Conservation (phyloP, 2,113 vertebrate genomes). For the Poeciliopsis turrubarensis region DNA sequence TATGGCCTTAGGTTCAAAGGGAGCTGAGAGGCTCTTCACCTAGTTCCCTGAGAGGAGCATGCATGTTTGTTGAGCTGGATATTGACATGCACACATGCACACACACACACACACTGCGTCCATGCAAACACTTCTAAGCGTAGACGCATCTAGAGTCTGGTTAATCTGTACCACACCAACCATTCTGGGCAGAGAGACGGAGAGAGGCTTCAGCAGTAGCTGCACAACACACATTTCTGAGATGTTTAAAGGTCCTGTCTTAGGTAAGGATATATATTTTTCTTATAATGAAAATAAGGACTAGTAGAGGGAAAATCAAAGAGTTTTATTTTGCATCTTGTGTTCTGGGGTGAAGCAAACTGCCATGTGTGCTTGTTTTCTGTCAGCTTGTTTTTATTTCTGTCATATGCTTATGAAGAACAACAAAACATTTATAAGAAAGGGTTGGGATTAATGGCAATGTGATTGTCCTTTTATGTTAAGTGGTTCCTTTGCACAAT, state of each 20-base stretch:
- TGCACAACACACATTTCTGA: conserved; percentile 70
- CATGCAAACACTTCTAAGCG: conserved; percentile 42
- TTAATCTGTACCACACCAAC: conserved; percentile 77
- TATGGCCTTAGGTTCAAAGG: conserved; percentile 74
- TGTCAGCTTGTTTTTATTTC: conserved; percentile 44
- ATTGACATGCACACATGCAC: conserved; percentile 43
- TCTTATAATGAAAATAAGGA: conserved; percentile 30
- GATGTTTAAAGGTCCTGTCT: conserved; percentile 50
- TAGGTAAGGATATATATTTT: conserved; percentile 37
- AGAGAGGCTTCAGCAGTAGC: conserved; percentile 62
- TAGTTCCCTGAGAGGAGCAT: conserved; percentile 67
- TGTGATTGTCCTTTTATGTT: neutral
- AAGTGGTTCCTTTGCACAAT: neutral
- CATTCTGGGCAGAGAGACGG: conserved; percentile 38
- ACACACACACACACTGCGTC: conserved; percentile 8
- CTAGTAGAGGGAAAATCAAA: neutral
- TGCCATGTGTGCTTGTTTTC: conserved; percentile 49
- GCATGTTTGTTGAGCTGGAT: conserved; percentile 69
- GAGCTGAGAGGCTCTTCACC: conserved; percentile 75
- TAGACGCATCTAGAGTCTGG: conserved; percentile 58
- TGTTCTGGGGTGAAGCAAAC: conserved; percentile 15
- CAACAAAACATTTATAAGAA: conserved; percentile 41
- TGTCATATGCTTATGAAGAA: conserved; percentile 54
- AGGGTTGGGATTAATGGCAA: conserved; percentile 14
- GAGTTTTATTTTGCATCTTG: neutral